A percentile compares a stretch with the other conserved stretches of the same genome.
phyloP scores from a whole-genome alignment of 2,113 vertebrate species.

The Cololabis saira region DNA sequence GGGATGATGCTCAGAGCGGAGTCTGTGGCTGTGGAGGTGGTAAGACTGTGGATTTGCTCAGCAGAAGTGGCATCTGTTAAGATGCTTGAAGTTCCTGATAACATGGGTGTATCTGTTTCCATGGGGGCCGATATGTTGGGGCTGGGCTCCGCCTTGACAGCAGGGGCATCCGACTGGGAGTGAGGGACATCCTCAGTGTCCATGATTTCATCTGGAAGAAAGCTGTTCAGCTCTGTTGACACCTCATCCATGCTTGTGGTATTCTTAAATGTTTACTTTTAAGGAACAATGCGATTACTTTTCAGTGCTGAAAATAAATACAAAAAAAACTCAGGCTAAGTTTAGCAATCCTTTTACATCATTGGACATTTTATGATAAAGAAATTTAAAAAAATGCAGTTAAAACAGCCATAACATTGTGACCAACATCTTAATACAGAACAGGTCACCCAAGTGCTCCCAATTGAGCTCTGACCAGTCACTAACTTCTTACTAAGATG shows the following conservation, averaged over 20 bases:
- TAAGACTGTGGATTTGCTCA: conserved; percentile 75
- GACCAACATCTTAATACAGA: too few relatives aligned
- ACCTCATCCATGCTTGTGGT: conserved; percentile 92
- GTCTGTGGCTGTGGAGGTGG: conserved; percentile 76
- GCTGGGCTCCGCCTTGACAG: conserved; percentile 51
- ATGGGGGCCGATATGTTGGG: conserved; percentile 77
- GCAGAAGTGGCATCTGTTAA: conserved; percentile 74
- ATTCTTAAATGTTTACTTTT: conserved; percentile 73
- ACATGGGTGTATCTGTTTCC: conserved; percentile 85
- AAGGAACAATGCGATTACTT: conserved; percentile 14
- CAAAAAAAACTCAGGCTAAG: not conserved
- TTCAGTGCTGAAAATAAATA: not conserved
- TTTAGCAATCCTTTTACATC: too few relatives aligned
- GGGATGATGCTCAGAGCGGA: conserved; percentile 73
- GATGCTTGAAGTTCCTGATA: conserved; percentile 85
- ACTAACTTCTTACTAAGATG: too few relatives aligned
- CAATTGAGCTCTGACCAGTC: too few relatives aligned
- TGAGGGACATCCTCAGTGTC: conserved; percentile 92
- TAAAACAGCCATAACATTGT: too few relatives aligned
- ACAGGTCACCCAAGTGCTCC: too few relatives aligned
- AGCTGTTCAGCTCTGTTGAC: conserved; percentile 95
- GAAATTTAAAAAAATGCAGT: too few relatives aligned
- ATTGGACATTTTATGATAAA: too few relatives aligned
- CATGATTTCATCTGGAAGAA: conserved; percentile 99
- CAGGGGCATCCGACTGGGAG: conserved; percentile 82